Conservation (phyloP, 2,113 vertebrate genomes). For the mouse (Mus musculus) region DNA sequence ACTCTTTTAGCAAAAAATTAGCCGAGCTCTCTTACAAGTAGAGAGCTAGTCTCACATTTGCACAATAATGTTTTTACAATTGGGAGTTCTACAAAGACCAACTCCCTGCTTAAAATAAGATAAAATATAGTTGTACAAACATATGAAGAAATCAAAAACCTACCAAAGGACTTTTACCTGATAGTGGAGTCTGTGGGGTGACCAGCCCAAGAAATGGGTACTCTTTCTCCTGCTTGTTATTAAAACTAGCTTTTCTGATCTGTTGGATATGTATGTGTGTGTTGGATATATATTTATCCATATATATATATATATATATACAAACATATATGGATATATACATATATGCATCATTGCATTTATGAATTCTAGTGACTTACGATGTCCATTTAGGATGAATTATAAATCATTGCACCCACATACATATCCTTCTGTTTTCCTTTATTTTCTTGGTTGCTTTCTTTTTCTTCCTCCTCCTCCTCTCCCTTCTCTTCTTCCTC, state of each 20-base stretch:
- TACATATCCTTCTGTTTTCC: neutral
- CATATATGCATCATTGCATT: neutral
- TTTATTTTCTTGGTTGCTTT: neutral
- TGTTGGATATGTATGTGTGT: neutral
- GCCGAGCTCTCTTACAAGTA: neutral
- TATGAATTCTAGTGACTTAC: neutral
- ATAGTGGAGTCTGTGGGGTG: neutral
- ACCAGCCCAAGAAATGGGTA: neutral
- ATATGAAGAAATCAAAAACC: neutral
- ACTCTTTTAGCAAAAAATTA: slow-evolving; percentile 3
- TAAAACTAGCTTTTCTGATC: neutral
- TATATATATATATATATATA: too few species aligned
- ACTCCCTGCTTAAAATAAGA: neutral
- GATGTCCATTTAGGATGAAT: neutral
- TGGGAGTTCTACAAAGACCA: neutral
- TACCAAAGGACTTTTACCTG: neutral
- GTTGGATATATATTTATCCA: neutral
- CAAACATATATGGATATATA: too few species aligned
- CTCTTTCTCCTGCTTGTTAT: neutral
- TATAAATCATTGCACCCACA: too few species aligned
- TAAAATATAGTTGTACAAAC: neutral
- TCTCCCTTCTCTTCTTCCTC: neutral
- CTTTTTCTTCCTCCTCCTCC: too few species aligned
- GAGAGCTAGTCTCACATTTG: neutral
- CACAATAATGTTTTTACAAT: slow-evolving; percentile 26